Evolutionary conservation across 2,797 vertebrate genomes (phyloP).

Genomic region (Phoeniculus purpureus): DNA sequence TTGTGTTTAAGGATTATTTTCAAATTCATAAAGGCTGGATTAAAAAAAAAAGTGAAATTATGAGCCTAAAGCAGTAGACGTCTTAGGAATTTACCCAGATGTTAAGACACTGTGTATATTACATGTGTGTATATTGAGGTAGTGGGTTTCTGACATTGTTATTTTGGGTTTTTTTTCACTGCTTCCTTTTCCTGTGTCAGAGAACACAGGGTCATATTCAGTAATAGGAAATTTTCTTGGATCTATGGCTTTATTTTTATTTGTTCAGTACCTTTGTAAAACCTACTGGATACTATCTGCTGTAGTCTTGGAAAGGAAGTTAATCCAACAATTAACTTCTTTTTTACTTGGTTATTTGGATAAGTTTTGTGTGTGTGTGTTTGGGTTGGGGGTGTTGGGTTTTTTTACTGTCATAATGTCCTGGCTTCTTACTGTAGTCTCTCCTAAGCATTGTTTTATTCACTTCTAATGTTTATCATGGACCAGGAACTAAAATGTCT

Average conservation of each 20-base stretch:
- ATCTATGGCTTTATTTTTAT: neutral
- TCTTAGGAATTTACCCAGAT: neutral
- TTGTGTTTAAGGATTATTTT: neutral
- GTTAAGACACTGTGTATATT: neutral
- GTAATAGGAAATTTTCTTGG: neutral
- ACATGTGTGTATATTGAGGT: neutral
- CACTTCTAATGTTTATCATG: neutral
- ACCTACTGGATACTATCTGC: neutral
- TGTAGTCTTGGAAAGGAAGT: neutral
- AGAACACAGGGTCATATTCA: neutral
- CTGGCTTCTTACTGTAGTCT: neutral
- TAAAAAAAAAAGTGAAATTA: neutral
- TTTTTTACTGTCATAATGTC: too few species aligned
- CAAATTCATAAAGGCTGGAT: neutral
- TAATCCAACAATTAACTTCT: neutral
- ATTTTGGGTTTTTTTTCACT: fast-evolving
- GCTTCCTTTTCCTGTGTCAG: neutral
- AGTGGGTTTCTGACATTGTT: neutral
- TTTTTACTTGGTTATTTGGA: neutral
- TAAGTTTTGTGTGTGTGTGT: too few species aligned
- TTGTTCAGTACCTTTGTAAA: neutral
- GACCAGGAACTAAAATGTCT: neutral
- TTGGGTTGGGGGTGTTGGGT: fast-evolving
- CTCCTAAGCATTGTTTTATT: neutral
- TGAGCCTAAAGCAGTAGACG: neutral